Conservation (phyloP, 2,113 vertebrate species). For the Onychostruthus taczanowskii region DNA sequence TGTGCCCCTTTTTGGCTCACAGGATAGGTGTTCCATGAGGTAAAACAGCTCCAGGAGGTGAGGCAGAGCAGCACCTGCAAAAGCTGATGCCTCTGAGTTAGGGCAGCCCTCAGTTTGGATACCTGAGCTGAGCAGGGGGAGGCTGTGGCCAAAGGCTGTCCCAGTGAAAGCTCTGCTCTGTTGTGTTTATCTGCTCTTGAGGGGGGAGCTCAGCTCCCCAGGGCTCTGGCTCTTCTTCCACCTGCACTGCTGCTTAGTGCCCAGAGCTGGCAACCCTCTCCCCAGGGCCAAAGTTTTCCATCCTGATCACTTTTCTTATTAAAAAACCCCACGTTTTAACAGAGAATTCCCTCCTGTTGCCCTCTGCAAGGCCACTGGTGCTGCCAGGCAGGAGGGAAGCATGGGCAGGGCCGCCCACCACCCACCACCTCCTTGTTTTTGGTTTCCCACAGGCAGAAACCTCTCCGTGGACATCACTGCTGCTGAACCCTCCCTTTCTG, state of each 20-base stretch:
- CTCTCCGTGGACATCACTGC: constrained; percentile 62
- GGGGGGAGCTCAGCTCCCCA: rapidly evolving
- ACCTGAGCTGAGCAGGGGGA: not conserved
- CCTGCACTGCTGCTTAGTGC: not conserved
- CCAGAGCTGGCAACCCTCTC: not conserved
- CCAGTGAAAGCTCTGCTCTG: not conserved
- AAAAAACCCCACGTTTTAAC: rapidly evolving
- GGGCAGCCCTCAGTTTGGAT: not conserved
- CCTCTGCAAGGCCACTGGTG: not conserved
- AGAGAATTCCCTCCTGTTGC: not conserved
- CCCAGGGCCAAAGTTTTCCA: not conserved
- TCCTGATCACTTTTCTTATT: not conserved
- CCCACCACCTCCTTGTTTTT: not conserved
- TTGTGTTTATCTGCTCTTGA: rapidly evolving
- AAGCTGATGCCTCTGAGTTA: not conserved
- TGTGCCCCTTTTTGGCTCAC: not conserved
- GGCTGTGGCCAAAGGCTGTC: not conserved
- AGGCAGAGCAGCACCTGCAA: not conserved
- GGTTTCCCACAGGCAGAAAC: constrained; percentile 51
- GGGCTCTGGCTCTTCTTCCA: not conserved
- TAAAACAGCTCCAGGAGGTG: not conserved
- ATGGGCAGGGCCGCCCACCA: not conserved
- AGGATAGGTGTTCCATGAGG: not conserved
- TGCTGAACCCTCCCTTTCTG: constrained; percentile 18
- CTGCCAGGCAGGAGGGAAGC: not conserved